phyloP scores from a whole-genome alignment of 2,113 vertebrate genomes.

The Oceanodroma tethys region DNA sequence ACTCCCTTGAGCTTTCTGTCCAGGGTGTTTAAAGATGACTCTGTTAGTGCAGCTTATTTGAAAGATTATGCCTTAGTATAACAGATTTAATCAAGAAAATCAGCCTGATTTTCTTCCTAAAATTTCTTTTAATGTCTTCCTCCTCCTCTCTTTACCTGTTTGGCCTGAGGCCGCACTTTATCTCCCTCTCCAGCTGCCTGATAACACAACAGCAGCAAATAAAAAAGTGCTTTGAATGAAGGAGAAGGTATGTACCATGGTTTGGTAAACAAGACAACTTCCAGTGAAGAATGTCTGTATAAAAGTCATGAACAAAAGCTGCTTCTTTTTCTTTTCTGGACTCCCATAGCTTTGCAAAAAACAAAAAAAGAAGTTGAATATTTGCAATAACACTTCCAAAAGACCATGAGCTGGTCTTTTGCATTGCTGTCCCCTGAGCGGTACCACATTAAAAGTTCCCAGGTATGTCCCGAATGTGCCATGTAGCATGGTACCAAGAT shows the following conservation, averaged over 20 bases:
- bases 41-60: not conserved
- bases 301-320: not conserved
- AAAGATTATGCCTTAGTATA: not conserved
- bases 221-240: not conserved
- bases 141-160: not conserved
- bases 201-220: not conserved
- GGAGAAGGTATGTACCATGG: not conserved
- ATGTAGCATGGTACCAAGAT: accelerated
- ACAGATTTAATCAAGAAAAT: not conserved
- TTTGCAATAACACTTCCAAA: not conserved
- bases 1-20: not conserved
- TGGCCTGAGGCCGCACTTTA: not conserved
- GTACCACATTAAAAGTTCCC: not conserved
- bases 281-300: not conserved
- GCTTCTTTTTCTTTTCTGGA: not conserved
- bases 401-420: not conserved
- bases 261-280: not conserved
- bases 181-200: not conserved
- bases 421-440: not conserved
- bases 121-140: not conserved
- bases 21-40: not conserved
- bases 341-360: not conserved
- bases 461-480: not conserved
- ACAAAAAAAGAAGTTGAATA: not conserved
- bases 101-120: not conserved